These are phyloP conservation scores for Sthenelais limicola DNA, from an alignment of 2,888 invertebrate species.

Conservation along the genomic window DNA sequence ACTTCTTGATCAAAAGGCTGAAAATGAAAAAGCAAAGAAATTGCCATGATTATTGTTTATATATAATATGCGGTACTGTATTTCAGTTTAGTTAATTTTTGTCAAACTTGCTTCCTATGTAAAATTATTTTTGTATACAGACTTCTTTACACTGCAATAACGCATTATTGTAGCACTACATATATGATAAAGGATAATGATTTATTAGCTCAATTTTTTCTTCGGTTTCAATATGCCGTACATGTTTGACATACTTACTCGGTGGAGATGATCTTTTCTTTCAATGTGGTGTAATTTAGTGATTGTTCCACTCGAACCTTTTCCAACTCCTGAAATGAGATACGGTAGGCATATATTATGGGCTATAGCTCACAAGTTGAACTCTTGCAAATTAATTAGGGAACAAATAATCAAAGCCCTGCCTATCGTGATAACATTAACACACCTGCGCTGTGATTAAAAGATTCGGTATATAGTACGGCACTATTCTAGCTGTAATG, in stretches of 20 bases:
- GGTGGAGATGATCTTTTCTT: constrained; percentile 61
- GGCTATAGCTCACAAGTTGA: too few relatives aligned
- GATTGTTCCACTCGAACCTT: constrained; percentile 54
- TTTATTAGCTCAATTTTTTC: too few relatives aligned
- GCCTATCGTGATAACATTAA: too few relatives aligned
- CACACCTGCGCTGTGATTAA: too few relatives aligned
- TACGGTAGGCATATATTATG: too few relatives aligned
- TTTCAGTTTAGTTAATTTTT: not conserved
- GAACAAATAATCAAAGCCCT: too few relatives aligned
- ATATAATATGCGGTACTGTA: not conserved
- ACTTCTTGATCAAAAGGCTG: constrained; percentile 61
- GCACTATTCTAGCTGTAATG: too few relatives aligned
- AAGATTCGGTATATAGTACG: too few relatives aligned
- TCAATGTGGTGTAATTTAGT: constrained; percentile 56
- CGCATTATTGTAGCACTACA: not conserved
- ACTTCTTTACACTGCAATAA: not conserved
- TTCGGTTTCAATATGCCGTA: too few relatives aligned
- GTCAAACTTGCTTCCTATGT: too few relatives aligned
- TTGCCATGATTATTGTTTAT: not conserved
- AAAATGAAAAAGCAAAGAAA: constrained; percentile 44
- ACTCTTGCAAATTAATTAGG: too few relatives aligned
- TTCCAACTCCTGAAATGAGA: constrained; percentile 34
- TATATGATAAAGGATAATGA: not conserved
- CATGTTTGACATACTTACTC: constrained; percentile 61
- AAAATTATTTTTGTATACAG: too few relatives aligned